Percentiles rank a stretch among this genome's conserved stretches.
Conservation (phyloP, 2,113 vertebrate genomes). For the Kryptolebias marmoratus region DNA sequence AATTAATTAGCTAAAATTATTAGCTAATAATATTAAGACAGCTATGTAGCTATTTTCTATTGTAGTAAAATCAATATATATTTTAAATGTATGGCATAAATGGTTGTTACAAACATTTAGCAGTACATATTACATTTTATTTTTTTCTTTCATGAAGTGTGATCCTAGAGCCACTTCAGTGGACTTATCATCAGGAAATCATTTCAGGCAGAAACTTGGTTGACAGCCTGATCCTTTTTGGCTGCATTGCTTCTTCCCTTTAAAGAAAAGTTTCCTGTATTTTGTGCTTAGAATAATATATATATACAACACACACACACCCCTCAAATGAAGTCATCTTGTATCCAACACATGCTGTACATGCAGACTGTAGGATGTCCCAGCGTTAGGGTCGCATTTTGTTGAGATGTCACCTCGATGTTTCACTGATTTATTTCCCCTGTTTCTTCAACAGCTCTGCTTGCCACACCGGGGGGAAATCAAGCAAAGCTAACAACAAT, state of each 20-base stretch:
- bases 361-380: conserved; percentile 20
- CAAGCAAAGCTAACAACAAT: conserved; percentile 63
- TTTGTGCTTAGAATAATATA: conserved; percentile 23
- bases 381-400: conserved; percentile 27
- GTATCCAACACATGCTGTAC: conserved; percentile 15
- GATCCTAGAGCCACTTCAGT: conserved; percentile 36
- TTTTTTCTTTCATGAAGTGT: conserved; percentile 16
- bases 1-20: too few relatives aligned
- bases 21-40: too few relatives aligned
- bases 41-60: too few relatives aligned
- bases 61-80: too few relatives aligned
- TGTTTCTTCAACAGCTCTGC: conserved; percentile 36
- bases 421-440: conserved; percentile 67
- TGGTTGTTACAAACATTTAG: neutral
- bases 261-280: conserved; percentile 33
- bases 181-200: conserved; percentile 46
- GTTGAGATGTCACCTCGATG: conserved; percentile 27
- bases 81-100: too few relatives aligned
- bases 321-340: conserved; percentile 16
- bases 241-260: conserved; percentile 31
- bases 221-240: conserved; percentile 59
- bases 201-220: conserved; percentile 37
- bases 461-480: conserved; percentile 56
- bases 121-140: conserved; percentile 11
- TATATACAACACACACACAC: conserved; percentile 9